Conservation (phyloP, 2,113 vertebrate species). For the Grus americana region DNA sequence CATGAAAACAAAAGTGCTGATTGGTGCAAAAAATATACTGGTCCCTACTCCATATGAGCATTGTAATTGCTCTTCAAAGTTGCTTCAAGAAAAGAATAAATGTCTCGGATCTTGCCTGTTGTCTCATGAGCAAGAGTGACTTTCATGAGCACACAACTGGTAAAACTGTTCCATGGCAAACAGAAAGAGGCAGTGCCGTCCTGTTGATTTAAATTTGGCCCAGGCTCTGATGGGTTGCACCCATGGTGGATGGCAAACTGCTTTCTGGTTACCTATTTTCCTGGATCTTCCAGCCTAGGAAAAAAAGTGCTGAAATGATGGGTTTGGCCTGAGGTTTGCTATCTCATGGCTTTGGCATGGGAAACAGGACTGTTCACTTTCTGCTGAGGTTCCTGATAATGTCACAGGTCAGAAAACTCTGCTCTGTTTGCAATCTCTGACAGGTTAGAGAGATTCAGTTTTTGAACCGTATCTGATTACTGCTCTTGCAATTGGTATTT, state of each 20-base stretch:
- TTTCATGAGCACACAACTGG: neutral
- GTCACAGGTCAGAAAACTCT: neutral
- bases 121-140: neutral
- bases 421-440: neutral
- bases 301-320: neutral
- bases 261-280: neutral
- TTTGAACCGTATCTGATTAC: neutral
- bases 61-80: neutral
- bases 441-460: neutral
- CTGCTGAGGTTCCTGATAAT: neutral
- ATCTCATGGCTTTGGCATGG: neutral
- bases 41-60: fast-evolving
- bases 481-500: neutral
- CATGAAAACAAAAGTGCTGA: neutral
- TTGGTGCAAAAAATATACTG: neutral
- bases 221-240: neutral
- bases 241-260: neutral
- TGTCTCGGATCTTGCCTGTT: neutral
- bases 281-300: neutral
- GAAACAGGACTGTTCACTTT: neutral
- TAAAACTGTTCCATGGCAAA: neutral
- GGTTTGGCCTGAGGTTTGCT: neutral
- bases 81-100: neutral
- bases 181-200: neutral
- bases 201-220: neutral